These are phyloP conservation scores for Helleia helle DNA, from an alignment of 2,888 invertebrate genomes.

Conservation along the genomic window DNA sequence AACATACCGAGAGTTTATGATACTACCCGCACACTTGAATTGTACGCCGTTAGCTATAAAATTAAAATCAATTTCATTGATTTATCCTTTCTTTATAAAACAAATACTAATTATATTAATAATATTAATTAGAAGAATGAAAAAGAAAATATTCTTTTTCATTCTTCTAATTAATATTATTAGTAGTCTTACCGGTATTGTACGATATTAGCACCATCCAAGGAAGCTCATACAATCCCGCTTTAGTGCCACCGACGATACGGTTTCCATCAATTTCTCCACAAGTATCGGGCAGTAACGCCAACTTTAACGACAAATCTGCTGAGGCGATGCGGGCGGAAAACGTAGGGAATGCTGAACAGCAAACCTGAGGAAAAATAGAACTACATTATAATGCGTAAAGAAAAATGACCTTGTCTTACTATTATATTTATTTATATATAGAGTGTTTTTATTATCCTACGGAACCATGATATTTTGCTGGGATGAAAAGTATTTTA, in stretches of 20 bases:
- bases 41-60: constrained; percentile 11
- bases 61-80: no score
- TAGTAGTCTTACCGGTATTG: no score
- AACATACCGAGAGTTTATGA: constrained; percentile 57
- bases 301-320: no score
- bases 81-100: no score
- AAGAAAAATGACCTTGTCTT: no score
- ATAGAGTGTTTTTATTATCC: no score
- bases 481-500: no score
- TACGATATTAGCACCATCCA: constrained; percentile 78
- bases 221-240: constrained; percentile 72
- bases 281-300: constrained; percentile 41
- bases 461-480: no score
- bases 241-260: constrained; percentile 66
- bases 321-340: no score
- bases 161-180: neutral
- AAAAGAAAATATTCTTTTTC: neutral
- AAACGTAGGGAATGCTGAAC: constrained; percentile 15
- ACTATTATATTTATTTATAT: no score
- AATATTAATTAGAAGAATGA: neutral
- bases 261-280: constrained; percentile 56
- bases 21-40: constrained; percentile 53
- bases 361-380: constrained; percentile 12
- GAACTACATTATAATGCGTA: neutral
- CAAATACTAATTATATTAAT: neutral